A percentile compares a stretch with the other conserved stretches of the same genome.
Conservation (phyloP, 2,888 invertebrate genomes). For the Chaitophorus viminalis region DNA sequence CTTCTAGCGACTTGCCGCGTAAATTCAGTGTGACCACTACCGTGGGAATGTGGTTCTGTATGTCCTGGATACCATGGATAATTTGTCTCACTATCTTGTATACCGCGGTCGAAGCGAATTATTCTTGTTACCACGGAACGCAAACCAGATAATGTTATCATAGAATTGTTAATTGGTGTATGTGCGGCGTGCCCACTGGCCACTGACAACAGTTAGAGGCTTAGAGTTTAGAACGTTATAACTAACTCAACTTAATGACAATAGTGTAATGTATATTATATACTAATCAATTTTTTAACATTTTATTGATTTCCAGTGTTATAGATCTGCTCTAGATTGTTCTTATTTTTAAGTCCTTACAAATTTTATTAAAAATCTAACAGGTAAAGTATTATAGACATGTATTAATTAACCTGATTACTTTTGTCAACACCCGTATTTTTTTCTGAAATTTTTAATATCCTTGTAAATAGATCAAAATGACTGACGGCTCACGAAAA, state of each 20-base stretch:
- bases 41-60: neutral
- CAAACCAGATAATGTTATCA: no score
- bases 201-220: no score
- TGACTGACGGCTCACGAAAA: constrained; percentile 64
- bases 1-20: neutral
- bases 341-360: neutral
- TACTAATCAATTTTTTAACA: no score
- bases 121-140: no score
- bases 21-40: neutral
- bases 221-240: no score
- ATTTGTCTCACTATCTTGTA: no score
- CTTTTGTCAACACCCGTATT: neutral
- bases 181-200: no score
- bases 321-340: neutral
- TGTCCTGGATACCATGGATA: neutral
- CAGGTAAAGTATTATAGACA: constrained; percentile 23
- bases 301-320: no score
- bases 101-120: no score
- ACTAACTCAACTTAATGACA: no score
- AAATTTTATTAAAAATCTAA: neutral
- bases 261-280: no score
- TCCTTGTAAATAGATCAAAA: constrained; percentile 50
- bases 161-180: no score
- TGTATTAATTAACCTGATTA: neutral
- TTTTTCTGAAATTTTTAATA: constrained; percentile 29